Evolutionary conservation across 2,888 invertebrate species (phyloP), one percentile per base, ranked within the genome.

Genomic region (Empis livida): DNA sequence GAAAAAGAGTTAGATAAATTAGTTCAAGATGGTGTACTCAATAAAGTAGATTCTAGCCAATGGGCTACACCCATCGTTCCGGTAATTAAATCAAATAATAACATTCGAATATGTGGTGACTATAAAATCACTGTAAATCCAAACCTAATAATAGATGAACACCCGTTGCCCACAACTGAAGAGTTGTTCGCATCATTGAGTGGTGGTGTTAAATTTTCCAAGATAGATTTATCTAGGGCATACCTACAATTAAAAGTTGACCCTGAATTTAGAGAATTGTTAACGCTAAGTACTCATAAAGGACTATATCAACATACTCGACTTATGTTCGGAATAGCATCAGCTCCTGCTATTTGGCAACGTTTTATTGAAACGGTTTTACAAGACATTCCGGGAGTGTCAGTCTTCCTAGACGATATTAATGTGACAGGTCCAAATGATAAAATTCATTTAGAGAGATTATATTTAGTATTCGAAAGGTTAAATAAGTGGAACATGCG

Each of bases 291-390:
- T n/a, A n/a, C n/a, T n/a, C n/a, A n/a, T n/a, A n/a, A n/a, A n/a
- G n/a, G n/a, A n/a, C n/a, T n/a, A 13, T 64, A 55, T 49, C 49
- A 55, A 43, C 57, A 56, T 44, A 62, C 56, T 10, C 47, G 63
- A 14, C 44, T 63, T 42, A 53, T 59, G 55, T 63, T 57, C 49
- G 63, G 61, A 3, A 48, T 64, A 5, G 57, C 61, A 3, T 52
- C 56, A 44, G 63, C 61, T 16, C 61, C 64, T 11, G 60, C 59
- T 6, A 59, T 56, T 31, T 64, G 55, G 54, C 60, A 65, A 53
- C 43, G 60, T 9, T 40, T 52, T 40, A 60, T 64, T 46, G 58
- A 62, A 46, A 51, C 54, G 31, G 35, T 59, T 20, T 23, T 61
- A 6, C 42, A 53, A 17, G 58, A 54, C 27, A 56, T 61, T 16